Base-by-base conservation (phyloP, 1,140 invertebrate genomes). In the Achatina immaculata region DNA sequence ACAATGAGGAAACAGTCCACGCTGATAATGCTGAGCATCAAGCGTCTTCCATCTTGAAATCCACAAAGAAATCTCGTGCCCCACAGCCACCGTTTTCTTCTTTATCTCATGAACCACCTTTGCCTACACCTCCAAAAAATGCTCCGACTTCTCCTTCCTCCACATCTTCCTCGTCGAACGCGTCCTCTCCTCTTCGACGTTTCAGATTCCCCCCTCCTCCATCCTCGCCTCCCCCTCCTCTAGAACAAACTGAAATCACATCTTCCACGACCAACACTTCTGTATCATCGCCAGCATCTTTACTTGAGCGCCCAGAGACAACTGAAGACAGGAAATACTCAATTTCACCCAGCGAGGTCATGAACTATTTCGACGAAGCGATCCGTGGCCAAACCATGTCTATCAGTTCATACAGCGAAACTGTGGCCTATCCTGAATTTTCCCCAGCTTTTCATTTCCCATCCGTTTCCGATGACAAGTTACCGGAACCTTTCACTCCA, bases 341-440 rank as follows among this genome's bases (percentile, higher is more conserved):
- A 7, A 45, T 78, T 24, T 68, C 76, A 14, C 58, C 38, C 6
- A 78, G 42, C 21, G 76, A 78, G 42, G 76, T 78, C 28, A 42
- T 78, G 36, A 42, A 62, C 9, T 45, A 42, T 19, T 78, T 78
- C 38, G 76, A 78, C 48, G 40, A n/a, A 11, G 62, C 76, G 9
- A 38, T 78, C n/a, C 28, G 24, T 9, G 40, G 24, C 43, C 76
- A 68, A 24, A 14, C 36, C n/a, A 4, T 78, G 1, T 78, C 76
- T 62, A 31, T 38, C 36, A 68, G 58, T 40, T 58, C 76, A 21
- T 48, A 62, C n/a, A 68, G 9, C 36, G 76, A 78, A 2, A 9
- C 65, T 11, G 0, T 21, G 21, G 38, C 14, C 3, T 55, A 40
- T 24, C 45, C 14, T 2, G 36, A 24, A 36, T 48, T 68, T 34